Base-by-base conservation (phyloP, 2,113 vertebrate genomes). In the Cathartes aura region DNA sequence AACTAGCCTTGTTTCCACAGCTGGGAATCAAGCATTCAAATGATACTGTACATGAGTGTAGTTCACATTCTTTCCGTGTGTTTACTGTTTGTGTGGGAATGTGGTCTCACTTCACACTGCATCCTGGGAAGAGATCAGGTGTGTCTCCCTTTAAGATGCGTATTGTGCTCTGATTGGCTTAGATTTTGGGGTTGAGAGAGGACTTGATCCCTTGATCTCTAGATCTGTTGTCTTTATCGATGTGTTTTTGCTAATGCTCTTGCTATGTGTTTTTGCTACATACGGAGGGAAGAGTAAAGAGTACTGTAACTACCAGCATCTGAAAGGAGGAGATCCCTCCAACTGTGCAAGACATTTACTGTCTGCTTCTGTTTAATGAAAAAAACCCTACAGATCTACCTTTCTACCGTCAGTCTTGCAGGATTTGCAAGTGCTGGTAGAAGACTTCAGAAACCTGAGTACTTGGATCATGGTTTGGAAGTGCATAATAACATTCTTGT, bases 321-420 rank as follows among this genome's bases (percentile, higher is more conserved):
- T 76, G 68, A 62, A 86, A 42, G 19, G 29, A 56, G 20, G 12
- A 56, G 30, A n/a, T 52, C 5, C 5, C 30, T 80, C 47, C 14
- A 56, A 6, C 16, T 60, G 3, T 50, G 38, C 1, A 42, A n/a
- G 17, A 17, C 1, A 1, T 11, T 59, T 48, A 29, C 13, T 40
- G 5, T 60, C n/a, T 85, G 19, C 16, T 53, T 70, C 45, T 50
- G 12, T 40, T 60, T 20, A 38, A 55, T 43, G 18, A 19, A 75
- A 15, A 1, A n/a, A 47, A 47, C 11, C 10, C 12, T 47, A 22
- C 6, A 68, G 5, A 53, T 17, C 1, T 40, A 13, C 7, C 5
- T 50, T 90, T 87, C 29, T 60, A 0, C 27, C 34, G 13, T 62
- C 8, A 82, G 18, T 87, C 29, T 34, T 55, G 18, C 2, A 34